Conservation (phyloP, 2,113 vertebrate genomes). For the Thryonomys swinderianus region DNA sequence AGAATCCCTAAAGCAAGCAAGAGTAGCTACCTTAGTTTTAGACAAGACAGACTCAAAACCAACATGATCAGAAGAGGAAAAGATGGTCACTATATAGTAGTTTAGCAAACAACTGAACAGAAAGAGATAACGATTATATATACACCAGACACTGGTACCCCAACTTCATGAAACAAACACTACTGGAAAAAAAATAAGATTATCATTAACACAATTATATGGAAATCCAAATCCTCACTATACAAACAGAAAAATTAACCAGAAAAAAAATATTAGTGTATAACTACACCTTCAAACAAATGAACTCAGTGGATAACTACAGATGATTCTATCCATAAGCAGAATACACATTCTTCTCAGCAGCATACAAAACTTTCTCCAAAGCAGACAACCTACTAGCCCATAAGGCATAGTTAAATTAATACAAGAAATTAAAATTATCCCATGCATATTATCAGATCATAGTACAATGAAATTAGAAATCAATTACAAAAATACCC, state of each 20-base stretch:
- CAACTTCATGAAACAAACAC: background rate
- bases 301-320: background rate
- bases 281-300: background rate
- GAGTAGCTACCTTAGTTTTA: background rate
- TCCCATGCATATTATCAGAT: background rate
- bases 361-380: background rate
- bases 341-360: background rate
- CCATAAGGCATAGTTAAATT: background rate
- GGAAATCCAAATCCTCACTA: background rate
- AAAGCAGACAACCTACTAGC: background rate
- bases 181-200: background rate
- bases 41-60: background rate
- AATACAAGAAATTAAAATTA: background rate
- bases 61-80: background rate
- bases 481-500: background rate
- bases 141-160: background rate
- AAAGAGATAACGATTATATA: background rate
- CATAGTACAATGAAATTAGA: background rate
- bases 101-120: background rate
- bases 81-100: background rate
- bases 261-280: background rate
- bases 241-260: background rate
- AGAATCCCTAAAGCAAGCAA: background rate
- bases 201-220: background rate
- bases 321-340: background rate